Percentiles rank a stretch among this genome's conserved stretches.
Evolutionary conservation across 2,888 invertebrate genomes (phyloP).

Genomic region (Anthophora plumipes): DNA sequence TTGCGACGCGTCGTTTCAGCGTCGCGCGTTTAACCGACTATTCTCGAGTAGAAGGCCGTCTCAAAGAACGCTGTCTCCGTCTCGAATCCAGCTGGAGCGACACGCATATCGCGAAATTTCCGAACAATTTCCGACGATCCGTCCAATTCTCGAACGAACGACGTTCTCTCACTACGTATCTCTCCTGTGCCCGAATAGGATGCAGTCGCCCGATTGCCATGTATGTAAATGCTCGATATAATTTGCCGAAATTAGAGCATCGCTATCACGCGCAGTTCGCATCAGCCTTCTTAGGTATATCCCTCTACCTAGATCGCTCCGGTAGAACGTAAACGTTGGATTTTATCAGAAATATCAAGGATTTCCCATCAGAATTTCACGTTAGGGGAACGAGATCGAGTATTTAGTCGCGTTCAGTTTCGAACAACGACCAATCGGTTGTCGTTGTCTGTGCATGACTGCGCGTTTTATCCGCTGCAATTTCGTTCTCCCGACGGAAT

Average conservation of each 20-base stretch:
- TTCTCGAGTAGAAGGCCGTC: not conserved
- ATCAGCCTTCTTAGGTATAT: no score
- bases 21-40: not conserved
- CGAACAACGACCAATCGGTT: no score
- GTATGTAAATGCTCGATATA: not conserved
- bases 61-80: not conserved
- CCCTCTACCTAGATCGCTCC: not conserved
- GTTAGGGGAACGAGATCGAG: no score
- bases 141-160: not conserved
- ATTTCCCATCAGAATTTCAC: no score
- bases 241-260: not conserved
- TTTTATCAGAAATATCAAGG: no score
- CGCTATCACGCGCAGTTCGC: not conserved
- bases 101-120: not conserved
- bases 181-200: not conserved
- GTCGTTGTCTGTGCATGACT: not conserved
- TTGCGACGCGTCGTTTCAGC: not conserved
- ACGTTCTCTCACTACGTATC: not conserved
- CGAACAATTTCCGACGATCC: slow-evolving; percentile 1
- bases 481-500: not conserved
- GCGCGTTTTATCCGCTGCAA: not conserved
- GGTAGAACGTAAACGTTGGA: no score
- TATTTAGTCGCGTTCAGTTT: no score
- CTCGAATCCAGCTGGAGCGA: slow-evolving; percentile 22
- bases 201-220: not conserved